Evolutionary conservation across 2,797 vertebrate species (phyloP).

Genomic region (Chelon labrosus): DNA sequence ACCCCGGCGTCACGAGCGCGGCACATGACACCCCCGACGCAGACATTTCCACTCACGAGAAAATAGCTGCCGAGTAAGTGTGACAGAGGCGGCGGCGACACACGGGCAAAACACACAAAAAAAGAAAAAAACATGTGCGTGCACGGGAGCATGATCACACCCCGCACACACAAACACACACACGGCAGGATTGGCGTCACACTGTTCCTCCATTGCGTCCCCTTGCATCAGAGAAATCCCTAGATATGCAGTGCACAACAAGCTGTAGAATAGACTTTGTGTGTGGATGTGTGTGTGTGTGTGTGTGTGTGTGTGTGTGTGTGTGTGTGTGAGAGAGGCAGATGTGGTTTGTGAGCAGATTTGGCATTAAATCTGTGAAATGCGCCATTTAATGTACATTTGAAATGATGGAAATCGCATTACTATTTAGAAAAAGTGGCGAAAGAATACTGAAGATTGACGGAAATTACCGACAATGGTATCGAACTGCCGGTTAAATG

Average conservation of each 20-base stretch:
- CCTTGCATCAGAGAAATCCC: constrained; percentile 88
- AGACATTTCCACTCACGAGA: constrained; percentile 19
- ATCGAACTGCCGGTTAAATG: constrained; percentile 11
- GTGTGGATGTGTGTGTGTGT: constrained; percentile 15
- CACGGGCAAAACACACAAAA: constrained; percentile 33
- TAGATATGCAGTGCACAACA: constrained; percentile 72
- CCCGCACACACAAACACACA: constrained; percentile 65
- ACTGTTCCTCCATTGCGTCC: constrained; percentile 84
- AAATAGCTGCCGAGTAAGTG: constrained; percentile 26
- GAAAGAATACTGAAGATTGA: constrained; percentile 2
- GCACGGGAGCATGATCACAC: constrained; percentile 50
- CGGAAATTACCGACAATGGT: neutral
- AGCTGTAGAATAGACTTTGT: constrained; percentile 47
- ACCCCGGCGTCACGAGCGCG: constrained; percentile 33
- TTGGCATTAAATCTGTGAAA: constrained; percentile 27
- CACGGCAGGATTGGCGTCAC: constrained; percentile 78
- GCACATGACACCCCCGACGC: constrained; percentile 32
- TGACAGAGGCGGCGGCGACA: constrained; percentile 52
- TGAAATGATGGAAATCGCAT: constrained; percentile 22
- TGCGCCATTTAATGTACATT: neutral
- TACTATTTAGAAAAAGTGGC: constrained; percentile 9
- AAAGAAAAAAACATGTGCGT: constrained; percentile 24
- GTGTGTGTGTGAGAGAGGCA: constrained; percentile 6
- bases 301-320: too few species aligned
- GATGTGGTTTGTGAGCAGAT: constrained; percentile 22